Evolutionary conservation across 2,797 vertebrate species (phyloP).

Genomic region (Sandelia bainsii): DNA sequence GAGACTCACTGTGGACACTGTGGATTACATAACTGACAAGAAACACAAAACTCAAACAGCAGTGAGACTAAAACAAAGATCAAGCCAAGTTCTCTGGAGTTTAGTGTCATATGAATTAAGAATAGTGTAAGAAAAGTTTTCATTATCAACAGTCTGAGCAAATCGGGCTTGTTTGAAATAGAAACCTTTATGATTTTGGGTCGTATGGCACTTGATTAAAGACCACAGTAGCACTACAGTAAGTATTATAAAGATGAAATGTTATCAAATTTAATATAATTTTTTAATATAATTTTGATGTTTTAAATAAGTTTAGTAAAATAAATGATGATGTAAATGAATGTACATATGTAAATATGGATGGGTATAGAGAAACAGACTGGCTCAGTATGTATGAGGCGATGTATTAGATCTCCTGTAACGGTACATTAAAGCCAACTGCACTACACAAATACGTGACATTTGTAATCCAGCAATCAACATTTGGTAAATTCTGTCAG

Average conservation of each 20-base stretch:
- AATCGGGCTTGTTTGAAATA: neutral
- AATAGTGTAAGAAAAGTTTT: neutral
- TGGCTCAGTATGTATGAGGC: slow-evolving; percentile 36
- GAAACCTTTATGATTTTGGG: neutral
- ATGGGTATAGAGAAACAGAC: slow-evolving; percentile 22
- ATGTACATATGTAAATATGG: slow-evolving; percentile 78
- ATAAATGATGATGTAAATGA: too few species aligned
- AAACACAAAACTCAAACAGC: neutral
- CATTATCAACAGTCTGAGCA: neutral
- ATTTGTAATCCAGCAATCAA: slow-evolving; percentile 15
- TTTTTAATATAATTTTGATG: slow-evolving; percentile 21
- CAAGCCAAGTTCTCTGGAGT: slow-evolving; percentile 11
- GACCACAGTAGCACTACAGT: slow-evolving; percentile 19
- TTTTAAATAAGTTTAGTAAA: slow-evolving; percentile 15
- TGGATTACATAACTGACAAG: slow-evolving; percentile 4
- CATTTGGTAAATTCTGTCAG: neutral
- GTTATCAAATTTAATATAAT: slow-evolving; percentile 6
- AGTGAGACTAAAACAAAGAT: slow-evolving; percentile 17
- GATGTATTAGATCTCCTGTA: slow-evolving; percentile 7
- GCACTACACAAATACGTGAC: slow-evolving; percentile 26
- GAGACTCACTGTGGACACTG: neutral
- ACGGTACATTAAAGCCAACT: slow-evolving; percentile 9
- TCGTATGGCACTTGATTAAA: slow-evolving; percentile 25
- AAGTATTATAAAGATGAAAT: slow-evolving; percentile 39
- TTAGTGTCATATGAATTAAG: slow-evolving; percentile 1